Conservation (phyloP, 53 echinoderm and acorn worm genomes). For the Henricia sp. region DNA sequence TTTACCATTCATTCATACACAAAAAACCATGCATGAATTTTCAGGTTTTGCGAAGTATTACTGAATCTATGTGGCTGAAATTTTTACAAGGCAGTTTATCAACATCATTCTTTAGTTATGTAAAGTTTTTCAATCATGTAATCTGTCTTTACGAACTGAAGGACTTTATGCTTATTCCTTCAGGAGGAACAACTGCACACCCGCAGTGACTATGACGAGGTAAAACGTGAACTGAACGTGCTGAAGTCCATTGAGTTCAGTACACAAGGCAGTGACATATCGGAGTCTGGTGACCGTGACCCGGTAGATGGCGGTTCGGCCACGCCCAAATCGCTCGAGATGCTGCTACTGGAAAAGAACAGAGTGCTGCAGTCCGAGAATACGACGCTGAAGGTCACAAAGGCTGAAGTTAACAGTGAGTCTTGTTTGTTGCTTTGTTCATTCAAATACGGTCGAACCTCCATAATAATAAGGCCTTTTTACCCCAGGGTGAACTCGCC, state of each 20-base stretch:
- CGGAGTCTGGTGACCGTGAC: conserved; percentile 36
- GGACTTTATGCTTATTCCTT: conserved; percentile 39
- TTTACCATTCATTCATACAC: no score
- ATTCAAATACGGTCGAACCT: no score
- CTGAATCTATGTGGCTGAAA: no score
- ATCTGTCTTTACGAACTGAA: conserved; percentile 28
- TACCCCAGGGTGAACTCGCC: no score
- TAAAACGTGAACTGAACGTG: conserved; percentile 87
- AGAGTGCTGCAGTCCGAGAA: conserved; percentile 94
- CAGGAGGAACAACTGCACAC: conserved; percentile 92
- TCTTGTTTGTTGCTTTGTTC: no score
- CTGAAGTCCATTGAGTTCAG: conserved; percentile 96
- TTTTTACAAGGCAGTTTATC: no score
- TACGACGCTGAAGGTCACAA: conserved; percentile 90
- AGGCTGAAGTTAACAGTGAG: conserved; percentile 90
- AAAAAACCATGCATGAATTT: no score
- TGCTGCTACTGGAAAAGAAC: conserved; percentile 97
- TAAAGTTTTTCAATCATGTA: no score
- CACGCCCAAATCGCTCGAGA: conserved; percentile 87
- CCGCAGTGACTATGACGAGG: conserved; percentile 92
- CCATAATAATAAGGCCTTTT: no score
- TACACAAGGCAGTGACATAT: conserved; percentile 41
- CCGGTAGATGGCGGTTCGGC: conserved; percentile 14
- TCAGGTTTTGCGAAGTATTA: no score
- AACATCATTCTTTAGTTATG: no score